phyloP scores from a whole-genome alignment of 2,888 invertebrate species.

The Amaurobius ferox region DNA sequence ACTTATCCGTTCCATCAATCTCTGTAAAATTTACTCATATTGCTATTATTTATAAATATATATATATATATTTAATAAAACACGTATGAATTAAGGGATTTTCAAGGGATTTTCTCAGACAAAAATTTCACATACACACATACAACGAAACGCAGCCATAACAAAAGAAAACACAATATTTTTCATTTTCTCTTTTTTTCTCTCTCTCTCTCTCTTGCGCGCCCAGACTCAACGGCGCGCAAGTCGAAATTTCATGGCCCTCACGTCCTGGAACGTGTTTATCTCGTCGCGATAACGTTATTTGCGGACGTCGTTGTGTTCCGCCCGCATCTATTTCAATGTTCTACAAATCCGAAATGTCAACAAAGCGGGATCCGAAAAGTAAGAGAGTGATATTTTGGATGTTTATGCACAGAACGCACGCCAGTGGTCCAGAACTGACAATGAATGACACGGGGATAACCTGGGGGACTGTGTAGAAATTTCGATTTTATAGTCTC shows the following conservation, averaged over 20 bases:
- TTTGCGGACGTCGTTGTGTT: constrained; percentile 22
- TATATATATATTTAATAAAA: too few species aligned
- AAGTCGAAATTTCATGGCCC: constrained; percentile 22
- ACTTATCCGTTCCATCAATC: too few species aligned
- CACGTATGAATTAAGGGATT: too few species aligned
- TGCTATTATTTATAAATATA: too few species aligned
- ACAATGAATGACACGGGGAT: too few species aligned
- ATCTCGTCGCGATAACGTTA: constrained; percentile 13
- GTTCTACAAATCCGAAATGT: constrained; percentile 21
- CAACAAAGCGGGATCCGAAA: constrained; percentile 28
- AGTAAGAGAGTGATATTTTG: not conserved
- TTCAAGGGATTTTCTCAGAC: not conserved
- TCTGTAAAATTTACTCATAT: too few species aligned
- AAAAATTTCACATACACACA: not conserved
- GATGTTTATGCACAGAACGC: not conserved
- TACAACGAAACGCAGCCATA: constrained; percentile 14
- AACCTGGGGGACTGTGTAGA: too few species aligned
- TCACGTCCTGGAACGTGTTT: constrained; percentile 19
- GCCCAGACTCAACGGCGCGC: constrained; percentile 5
- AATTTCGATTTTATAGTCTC: too few species aligned
- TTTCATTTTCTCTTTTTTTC: too few species aligned
- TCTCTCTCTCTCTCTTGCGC: too few species aligned
- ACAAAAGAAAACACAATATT: too few species aligned
- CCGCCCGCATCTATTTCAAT: constrained; percentile 6
- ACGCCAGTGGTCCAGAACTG: too few species aligned